Conservation (phyloP, 2,888 invertebrate genomes). For the Tetragnatha montana region DNA sequence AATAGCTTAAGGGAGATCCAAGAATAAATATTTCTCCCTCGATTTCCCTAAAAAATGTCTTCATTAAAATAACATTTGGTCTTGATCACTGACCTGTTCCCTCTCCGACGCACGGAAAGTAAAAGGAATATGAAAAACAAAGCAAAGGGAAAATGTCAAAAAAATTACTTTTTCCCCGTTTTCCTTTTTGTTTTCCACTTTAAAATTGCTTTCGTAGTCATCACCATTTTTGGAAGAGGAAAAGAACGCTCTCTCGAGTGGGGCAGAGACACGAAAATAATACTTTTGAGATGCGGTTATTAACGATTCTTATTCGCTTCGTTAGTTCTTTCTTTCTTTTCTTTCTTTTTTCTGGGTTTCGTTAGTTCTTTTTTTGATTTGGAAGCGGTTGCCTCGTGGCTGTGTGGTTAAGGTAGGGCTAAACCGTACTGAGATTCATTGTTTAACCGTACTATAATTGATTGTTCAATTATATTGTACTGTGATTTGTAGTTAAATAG, state of each 20-base stretch:
- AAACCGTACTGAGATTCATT: no score
- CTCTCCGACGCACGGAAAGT: slow-evolving; percentile 47
- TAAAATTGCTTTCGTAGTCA: slow-evolving; percentile 64
- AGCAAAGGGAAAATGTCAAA: slow-evolving; percentile 53
- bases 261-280: background rate
- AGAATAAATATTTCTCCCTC: slow-evolving; percentile 41
- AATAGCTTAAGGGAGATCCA: background rate
- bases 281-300: slow-evolving; percentile 25
- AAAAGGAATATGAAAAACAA: slow-evolving; percentile 9
- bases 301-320: background rate
- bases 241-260: background rate
- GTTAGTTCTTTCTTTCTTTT: no score
- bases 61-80: slow-evolving; percentile 46
- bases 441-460: no score
- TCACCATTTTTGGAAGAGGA: slow-evolving; percentile 37
- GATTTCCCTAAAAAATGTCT: slow-evolving; percentile 41
- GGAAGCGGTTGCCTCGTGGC: no score
- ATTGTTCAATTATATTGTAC: no score
- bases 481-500: no score
- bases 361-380: no score
- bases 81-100: slow-evolving; percentile 60
- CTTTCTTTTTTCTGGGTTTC: no score
- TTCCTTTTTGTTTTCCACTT: slow-evolving; percentile 47
- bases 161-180: slow-evolving; percentile 9
- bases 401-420: no score